Base-by-base conservation (phyloP, 1,140 invertebrate genomes). In the Phenacoccus solenopsis region DNA sequence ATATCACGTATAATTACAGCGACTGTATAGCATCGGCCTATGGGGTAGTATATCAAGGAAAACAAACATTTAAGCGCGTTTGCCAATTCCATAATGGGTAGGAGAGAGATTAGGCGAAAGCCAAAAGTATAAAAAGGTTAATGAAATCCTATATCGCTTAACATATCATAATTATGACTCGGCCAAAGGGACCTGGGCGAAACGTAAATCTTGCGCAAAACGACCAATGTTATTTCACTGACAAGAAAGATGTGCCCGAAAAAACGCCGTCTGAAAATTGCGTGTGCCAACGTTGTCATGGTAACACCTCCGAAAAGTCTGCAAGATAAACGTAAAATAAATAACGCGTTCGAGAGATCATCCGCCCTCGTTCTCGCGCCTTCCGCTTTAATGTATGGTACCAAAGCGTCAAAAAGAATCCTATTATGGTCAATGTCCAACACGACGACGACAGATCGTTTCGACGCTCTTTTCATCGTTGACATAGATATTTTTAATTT, bases 311-410 rank as follows among this genome's bases (percentile, higher is more conserved):
- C 38, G n/a, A n/a, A n/a, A 49, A 49, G 38, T 49, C 38, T 49
- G 38, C 38, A 49, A 49, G 38, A 49, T 49, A 49, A 49, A 49
- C 38, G 38, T 49, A 49, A 49, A 49, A 49, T 49, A 49, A 49
- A 49, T 49, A 49, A 49, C 38, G 38, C 38, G n/a, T 49, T 49
- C 38, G 38, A 49, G 38, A 49, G 38, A 49, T 49, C 38, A 49
- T 10, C 38, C 38, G 12, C 38, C n/a, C n/a, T n/a, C n/a, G n/a
- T n/a, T n/a, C n/a, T n/a, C n/a, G n/a, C n/a, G n/a, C n/a, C n/a
- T n/a, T n/a, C n/a, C n/a, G n/a, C n/a, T n/a, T n/a, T n/a, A n/a
- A n/a, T 49, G 38, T 49, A 49, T 49, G 38, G 38, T 49, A 49
- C 38, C 16, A 49, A 49, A 49, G 12, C 38, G 20, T 49, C 38